Conservation (phyloP, 2,888 invertebrate genomes). For the Corbicula japonica region DNA sequence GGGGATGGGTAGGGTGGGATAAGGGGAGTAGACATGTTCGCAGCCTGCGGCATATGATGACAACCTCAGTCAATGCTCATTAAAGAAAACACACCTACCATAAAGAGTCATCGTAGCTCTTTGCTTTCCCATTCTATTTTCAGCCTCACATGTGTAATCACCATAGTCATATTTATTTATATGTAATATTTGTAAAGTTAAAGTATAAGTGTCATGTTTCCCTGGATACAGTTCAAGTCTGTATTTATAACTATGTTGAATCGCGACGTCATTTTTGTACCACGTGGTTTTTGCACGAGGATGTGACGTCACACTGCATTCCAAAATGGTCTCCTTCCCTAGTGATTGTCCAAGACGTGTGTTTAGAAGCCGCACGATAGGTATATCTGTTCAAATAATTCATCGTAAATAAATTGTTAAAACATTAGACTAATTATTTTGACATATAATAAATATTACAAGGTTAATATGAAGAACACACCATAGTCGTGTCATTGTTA, state of each 20-base stretch:
- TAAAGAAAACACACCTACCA: too few relatives aligned
- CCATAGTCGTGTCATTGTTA: too few relatives aligned
- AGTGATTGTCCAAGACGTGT: slow-evolving; percentile 77
- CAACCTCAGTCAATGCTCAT: too few relatives aligned
- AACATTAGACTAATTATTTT: too few relatives aligned
- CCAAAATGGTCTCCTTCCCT: slow-evolving; percentile 82
- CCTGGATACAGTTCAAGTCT: slow-evolving; percentile 69
- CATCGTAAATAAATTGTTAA: too few relatives aligned
- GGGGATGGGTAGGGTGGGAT: too few relatives aligned
- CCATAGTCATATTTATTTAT: slow-evolving; percentile 73
- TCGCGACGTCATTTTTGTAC: slow-evolving; percentile 69
- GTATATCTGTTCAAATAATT: slow-evolving; percentile 72
- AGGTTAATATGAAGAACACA: too few relatives aligned
- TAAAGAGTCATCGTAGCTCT: slow-evolving; percentile 71
- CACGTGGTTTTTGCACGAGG: slow-evolving; percentile 79
- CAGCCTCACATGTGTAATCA: slow-evolving; percentile 73
- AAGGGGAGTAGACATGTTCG: too few relatives aligned
- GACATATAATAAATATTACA: too few relatives aligned
- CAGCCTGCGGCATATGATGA: too few relatives aligned
- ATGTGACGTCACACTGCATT: slow-evolving; percentile 81
- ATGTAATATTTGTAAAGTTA: slow-evolving; percentile 69
- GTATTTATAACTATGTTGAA: slow-evolving; percentile 72
- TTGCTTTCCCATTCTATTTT: slow-evolving; percentile 70
- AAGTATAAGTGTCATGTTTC: slow-evolving; percentile 68
- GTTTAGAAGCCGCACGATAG: slow-evolving; percentile 79